Evolutionary conservation across 2,888 invertebrate species (phyloP).

Genomic region (Ariolimax columbianus): DNA sequence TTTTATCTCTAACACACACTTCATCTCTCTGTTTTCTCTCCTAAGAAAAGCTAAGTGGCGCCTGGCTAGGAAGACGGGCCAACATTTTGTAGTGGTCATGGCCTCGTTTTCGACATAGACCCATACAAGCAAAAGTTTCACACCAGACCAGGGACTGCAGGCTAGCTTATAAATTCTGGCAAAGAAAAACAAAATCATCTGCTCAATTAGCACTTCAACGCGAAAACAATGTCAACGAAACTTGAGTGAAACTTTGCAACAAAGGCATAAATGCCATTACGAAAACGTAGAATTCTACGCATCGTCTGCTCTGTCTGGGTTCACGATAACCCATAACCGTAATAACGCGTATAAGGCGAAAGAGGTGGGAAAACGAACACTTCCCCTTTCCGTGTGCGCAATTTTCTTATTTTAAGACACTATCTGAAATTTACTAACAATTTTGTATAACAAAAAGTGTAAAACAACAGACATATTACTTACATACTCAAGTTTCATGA

Average conservation of each 20-base stretch:
- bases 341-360: slow-evolving; percentile 3
- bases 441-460: slow-evolving; percentile 10
- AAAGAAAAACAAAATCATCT: background rate
- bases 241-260: background rate
- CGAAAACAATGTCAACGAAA: background rate
- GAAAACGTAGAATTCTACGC: too few relatives aligned
- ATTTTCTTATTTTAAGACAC: slow-evolving; percentile 29
- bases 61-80: too few relatives aligned
- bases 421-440: background rate
- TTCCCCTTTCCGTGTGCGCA: slow-evolving; percentile 44
- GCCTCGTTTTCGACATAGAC: background rate
- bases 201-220: background rate
- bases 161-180: background rate
- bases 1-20: too few relatives aligned
- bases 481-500: background rate
- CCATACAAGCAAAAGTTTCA: background rate
- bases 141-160: background rate
- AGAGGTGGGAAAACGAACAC: slow-evolving; percentile 29
- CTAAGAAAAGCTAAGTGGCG: background rate
- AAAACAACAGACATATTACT: slow-evolving; percentile 22
- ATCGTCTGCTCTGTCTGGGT: too few relatives aligned
- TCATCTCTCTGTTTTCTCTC: too few relatives aligned
- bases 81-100: background rate
- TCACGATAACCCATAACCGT: too few relatives aligned
- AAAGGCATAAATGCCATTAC: background rate